Evolutionary conservation across 1,140 invertebrate species (phyloP), one percentile per base, ranked within the genome.

Genomic region (Papilio aristodemus): DNA sequence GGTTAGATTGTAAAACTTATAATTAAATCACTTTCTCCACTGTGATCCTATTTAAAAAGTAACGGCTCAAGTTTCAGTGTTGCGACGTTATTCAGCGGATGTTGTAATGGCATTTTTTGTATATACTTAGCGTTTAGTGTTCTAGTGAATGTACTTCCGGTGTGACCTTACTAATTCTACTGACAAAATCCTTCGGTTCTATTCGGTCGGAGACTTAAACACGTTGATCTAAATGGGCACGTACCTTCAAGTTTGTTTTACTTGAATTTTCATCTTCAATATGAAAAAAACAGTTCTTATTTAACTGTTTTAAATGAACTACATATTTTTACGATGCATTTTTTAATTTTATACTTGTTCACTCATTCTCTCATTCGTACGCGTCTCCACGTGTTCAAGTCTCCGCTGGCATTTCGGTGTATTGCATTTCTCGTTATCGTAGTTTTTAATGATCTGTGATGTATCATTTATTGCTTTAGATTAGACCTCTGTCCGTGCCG

Each of bases 11-110:
- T 86, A 84, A 83, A 50, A 82, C 76, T 74, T 86, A 86, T 83
- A 76, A 81, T 86, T 83, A 87, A 89, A 90, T 91, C 89, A 91
- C 89, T 89, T 85, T 89, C 86, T 91, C 88, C 89, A 91, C 89
- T 91, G 89, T 91, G 89, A 91, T 91, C 89, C 87, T 90, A 88
- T 84, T 87, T 89, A 88, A 88, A 32, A 85, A 82, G 73, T 87
- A 84, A 89, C 69, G 81, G 89, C 89, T 90, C 87, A 89, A 90
- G 75, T 81, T 84, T 87, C 81, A 79, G 71, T 82, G 82, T 85
- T 77, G 80, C 85, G 84, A 85, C 75, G 66, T 84, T 84, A 64
- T 73, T 82, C 83, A 78, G 75, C 74, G 71, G 71, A 73, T 36
- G 72, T 59, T 70, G 60, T 72, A 38, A 71, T 76, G 81, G 80